These are phyloP conservation scores for Lanius collurio DNA, from an alignment of 2,113 vertebrate species.

Conservation along the genomic window DNA sequence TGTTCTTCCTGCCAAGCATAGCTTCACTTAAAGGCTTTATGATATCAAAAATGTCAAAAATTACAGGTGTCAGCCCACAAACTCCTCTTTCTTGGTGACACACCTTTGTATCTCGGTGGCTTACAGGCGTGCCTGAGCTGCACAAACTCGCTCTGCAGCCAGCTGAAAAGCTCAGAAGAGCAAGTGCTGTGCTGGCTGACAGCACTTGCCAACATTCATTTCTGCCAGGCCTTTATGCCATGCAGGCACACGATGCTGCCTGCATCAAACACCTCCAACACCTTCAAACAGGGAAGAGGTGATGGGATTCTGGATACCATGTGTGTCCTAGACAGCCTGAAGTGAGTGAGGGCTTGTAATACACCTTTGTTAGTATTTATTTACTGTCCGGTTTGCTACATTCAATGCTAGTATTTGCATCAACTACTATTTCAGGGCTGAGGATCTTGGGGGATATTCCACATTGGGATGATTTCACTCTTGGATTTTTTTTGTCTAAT, in stretches of 20 bases:
- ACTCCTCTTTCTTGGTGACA: not conserved
- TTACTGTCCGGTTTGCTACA: not conserved
- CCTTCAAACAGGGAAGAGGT: not conserved
- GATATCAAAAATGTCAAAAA: not conserved
- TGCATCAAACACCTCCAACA: not conserved
- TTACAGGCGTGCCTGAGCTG: not conserved
- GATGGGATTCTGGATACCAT: not conserved
- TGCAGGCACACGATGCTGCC: not conserved
- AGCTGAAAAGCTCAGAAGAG: not conserved
- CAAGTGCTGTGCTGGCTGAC: not conserved
- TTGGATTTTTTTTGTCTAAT: not conserved
- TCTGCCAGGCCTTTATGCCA: not conserved
- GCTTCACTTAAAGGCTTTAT: not conserved
- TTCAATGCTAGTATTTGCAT: not conserved
- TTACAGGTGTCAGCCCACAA: not conserved
- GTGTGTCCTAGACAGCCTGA: not conserved
- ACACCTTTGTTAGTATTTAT: not conserved
- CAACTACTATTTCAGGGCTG: not conserved
- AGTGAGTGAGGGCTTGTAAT: not conserved
- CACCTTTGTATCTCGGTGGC: rapidly evolving
- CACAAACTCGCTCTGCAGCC: not conserved
- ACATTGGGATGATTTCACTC: not conserved
- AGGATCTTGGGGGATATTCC: not conserved
- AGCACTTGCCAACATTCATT: not conserved
- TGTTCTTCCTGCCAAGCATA: not conserved